Conservation (phyloP, 1,140 invertebrate genomes). For the Cardiocondyla obscurior region DNA sequence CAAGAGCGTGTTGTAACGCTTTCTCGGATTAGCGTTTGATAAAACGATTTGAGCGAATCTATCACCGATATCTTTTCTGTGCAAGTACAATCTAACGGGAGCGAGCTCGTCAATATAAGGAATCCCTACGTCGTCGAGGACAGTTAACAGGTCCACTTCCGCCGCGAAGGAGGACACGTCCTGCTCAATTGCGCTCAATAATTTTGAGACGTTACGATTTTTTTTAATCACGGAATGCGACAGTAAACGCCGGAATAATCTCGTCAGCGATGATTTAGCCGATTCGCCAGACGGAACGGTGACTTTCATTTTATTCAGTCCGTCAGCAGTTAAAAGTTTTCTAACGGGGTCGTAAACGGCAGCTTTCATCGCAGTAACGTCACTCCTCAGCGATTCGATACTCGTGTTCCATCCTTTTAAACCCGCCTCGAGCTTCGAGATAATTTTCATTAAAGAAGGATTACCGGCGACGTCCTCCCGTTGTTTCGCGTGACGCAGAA, state of each 20-base stretch:
- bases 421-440: neutral
- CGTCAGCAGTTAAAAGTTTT: neutral
- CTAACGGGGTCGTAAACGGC: constrained; percentile 35
- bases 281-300: neutral
- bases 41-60: neutral
- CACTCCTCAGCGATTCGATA: neutral
- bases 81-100: constrained; percentile 15
- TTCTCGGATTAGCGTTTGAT: neutral
- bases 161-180: neutral
- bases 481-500: neutral
- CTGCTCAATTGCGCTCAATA: neutral
- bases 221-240: neutral
- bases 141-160: neutral
- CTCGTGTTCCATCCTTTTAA: constrained; percentile 2
- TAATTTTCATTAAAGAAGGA: neutral
- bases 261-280: neutral
- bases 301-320: neutral
- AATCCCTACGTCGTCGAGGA: constrained; percentile 20
- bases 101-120: neutral
- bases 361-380: neutral
- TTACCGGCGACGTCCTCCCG: neutral
- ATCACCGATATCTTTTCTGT: neutral
- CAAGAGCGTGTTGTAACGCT: neutral
- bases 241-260: neutral
- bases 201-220: neutral